These are phyloP conservation scores for Lepidocyrtoides sp. DNA, from an alignment of 2,888 invertebrate genomes.

Conservation along the genomic window DNA sequence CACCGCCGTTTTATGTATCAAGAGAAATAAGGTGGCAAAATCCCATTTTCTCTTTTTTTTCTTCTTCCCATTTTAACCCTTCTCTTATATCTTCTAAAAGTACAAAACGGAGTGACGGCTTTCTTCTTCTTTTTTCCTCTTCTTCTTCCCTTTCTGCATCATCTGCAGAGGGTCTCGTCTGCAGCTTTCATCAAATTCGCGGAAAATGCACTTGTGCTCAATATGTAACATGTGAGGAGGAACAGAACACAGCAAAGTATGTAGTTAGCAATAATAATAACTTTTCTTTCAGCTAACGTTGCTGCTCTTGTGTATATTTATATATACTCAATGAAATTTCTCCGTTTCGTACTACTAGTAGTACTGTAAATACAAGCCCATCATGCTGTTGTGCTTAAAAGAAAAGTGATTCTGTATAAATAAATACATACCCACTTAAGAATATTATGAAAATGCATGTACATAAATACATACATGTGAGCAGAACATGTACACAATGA, in stretches of 20 bases:
- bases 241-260: too few relatives aligned
- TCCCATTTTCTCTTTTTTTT: neutral
- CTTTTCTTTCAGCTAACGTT: neutral
- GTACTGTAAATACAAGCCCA: neutral
- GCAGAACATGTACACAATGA: neutral
- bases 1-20: too few relatives aligned
- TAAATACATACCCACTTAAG: neutral
- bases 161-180: conserved; percentile 44
- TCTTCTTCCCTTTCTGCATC: too few relatives aligned
- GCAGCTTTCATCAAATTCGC: neutral
- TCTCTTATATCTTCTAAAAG: too few relatives aligned
- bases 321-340: conserved; percentile 9
- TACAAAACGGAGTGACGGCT: too few relatives aligned
- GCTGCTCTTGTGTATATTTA: neutral
- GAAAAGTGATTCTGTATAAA: neutral
- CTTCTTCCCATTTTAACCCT: too few relatives aligned
- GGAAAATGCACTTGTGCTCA: conserved; percentile 26
- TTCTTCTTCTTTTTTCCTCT: too few relatives aligned
- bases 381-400: neutral
- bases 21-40: neutral
- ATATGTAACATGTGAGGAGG: conserved; percentile 38
- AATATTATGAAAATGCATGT: neutral
- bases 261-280: conserved; percentile 58
- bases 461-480: neutral
- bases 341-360: neutral